Evolutionary conservation across 2,888 invertebrate species (phyloP).

Genomic region (Dryococelus australis): DNA sequence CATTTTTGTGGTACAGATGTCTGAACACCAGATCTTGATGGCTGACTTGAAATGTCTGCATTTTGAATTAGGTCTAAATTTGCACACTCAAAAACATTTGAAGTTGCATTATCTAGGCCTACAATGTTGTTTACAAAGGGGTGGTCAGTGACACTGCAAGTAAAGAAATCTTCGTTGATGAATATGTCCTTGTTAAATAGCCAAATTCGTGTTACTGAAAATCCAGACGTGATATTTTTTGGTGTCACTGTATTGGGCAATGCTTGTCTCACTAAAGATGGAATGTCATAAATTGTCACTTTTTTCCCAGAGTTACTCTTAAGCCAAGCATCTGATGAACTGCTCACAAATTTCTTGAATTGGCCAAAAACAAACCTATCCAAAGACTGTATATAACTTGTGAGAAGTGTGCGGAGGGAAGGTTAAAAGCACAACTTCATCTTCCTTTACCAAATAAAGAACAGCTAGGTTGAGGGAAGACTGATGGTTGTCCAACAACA

Average conservation of each 20-base stretch:
- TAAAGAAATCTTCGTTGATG: conserved; percentile 46
- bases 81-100: too few relatives aligned
- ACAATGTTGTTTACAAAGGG: background rate
- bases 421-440: conserved; percentile 55
- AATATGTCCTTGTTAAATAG: conserved; percentile 45
- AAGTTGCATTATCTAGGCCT: too few relatives aligned
- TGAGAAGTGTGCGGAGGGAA: conserved; percentile 57
- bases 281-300: conserved; percentile 36
- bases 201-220: conserved; percentile 46
- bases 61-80: too few relatives aligned
- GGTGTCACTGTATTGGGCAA: conserved; percentile 33
- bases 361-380: conserved; percentile 56
- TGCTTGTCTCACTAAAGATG: conserved; percentile 32
- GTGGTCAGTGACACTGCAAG: conserved; percentile 44
- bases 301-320: conserved; percentile 45
- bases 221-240: conserved; percentile 50
- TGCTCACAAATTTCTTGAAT: conserved; percentile 53
- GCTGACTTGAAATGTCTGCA: too few relatives aligned
- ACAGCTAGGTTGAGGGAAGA: conserved; percentile 50
- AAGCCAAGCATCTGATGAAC: conserved; percentile 47
- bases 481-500: conserved; percentile 55
- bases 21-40: too few relatives aligned
- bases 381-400: conserved; percentile 57
- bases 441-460: conserved; percentile 52
- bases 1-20: conserved; percentile 6